phyloP scores from a whole-genome alignment of 2,888 invertebrate species.

The Disparrhopalites patrizii region DNA sequence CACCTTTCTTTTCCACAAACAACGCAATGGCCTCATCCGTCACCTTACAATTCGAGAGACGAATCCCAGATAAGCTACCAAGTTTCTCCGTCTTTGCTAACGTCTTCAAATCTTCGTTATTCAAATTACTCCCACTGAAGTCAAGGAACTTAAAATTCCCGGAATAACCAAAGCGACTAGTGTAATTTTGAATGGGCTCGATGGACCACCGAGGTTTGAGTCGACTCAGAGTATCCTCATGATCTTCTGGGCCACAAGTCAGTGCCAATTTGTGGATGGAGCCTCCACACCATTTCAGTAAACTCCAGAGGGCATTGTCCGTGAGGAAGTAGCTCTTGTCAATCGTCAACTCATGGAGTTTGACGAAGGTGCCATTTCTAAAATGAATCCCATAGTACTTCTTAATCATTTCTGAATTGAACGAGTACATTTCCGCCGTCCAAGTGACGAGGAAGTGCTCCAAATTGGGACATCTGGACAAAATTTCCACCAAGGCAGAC shows the following conservation, averaged over 20 bases:
- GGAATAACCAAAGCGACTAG: constrained; percentile 42
- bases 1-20: constrained; percentile 37
- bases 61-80: constrained; percentile 31
- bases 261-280: constrained; percentile 23
- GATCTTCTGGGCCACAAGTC: constrained; percentile 25
- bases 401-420: constrained; percentile 45
- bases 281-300: constrained; percentile 45
- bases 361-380: constrained; percentile 40
- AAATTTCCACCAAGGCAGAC: constrained; percentile 40
- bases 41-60: constrained; percentile 37
- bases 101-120: constrained; percentile 29
- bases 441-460: constrained; percentile 37
- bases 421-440: constrained; percentile 38
- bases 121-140: constrained; percentile 43
- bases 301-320: constrained; percentile 41
- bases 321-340: constrained; percentile 43
- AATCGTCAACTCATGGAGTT: constrained; percentile 34
- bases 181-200: constrained; percentile 42
- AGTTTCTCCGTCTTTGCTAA: constrained; percentile 30
- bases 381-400: constrained; percentile 46
- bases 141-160: constrained; percentile 40
- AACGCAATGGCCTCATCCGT: constrained; percentile 32
- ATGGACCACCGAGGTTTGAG: constrained; percentile 45
- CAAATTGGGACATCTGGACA: constrained; percentile 41
- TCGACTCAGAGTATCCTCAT: constrained; percentile 35